These are phyloP conservation scores for Trachelipus rathkii DNA, from an alignment of 1,140 invertebrate species.

Conservation along the genomic window DNA sequence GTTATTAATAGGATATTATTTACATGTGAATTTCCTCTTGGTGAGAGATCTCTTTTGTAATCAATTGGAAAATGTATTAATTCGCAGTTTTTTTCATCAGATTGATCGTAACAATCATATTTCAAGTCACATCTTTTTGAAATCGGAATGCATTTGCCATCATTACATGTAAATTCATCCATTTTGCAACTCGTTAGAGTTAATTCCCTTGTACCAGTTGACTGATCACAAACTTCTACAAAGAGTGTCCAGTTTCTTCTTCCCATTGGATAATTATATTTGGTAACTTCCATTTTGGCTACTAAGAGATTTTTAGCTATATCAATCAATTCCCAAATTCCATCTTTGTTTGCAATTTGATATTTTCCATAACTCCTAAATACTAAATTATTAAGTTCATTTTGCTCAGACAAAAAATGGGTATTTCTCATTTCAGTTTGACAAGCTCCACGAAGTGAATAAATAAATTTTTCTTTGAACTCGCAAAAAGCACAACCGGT, in stretches of 20 bases:
- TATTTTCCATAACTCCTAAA: constrained; percentile 19
- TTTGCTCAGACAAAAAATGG: constrained; percentile 17
- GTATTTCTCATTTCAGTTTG: constrained; percentile 2
- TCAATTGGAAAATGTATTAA: constrained; percentile 22
- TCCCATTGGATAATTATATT: constrained; percentile 25
- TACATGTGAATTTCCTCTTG: not conserved
- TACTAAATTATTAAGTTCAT: not conserved
- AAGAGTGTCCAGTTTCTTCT: constrained; percentile 13
- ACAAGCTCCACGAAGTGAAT: constrained; percentile 12
- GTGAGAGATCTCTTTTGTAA: constrained; percentile 21
- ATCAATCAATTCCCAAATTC: constrained; percentile 14
- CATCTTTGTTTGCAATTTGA: constrained; percentile 9
- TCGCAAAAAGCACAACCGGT: constrained; percentile 13
- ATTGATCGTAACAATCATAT: constrained; percentile 29
- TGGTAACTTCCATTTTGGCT: not conserved
- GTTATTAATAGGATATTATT: constrained; percentile 25
- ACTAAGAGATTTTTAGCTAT: not conserved
- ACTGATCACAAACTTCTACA: constrained; percentile 4
- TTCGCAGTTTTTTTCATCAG: constrained; percentile 32
- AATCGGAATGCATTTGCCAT: constrained; percentile 20
- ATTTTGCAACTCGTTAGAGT: not conserved
- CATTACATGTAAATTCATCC: constrained; percentile 21
- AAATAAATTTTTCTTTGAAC: constrained; percentile 1
- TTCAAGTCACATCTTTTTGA: constrained; percentile 21
- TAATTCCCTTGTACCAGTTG: constrained; percentile 8